Base-by-base conservation (phyloP, 2,888 invertebrate genomes). In the Agonopterix alstromeriana region DNA sequence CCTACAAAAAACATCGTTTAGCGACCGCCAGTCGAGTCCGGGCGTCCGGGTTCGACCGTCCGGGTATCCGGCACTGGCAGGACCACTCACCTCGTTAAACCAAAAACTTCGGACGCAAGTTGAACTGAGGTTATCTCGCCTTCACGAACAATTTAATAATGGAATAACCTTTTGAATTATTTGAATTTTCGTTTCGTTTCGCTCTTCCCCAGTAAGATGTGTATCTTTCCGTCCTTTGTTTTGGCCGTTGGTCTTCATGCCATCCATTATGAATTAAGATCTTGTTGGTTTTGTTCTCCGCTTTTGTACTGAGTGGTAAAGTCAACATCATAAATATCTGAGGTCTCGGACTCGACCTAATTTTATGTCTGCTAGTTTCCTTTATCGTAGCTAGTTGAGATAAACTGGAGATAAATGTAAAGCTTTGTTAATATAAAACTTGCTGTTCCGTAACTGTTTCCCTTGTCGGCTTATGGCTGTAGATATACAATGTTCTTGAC, bases 131-230 rank as follows among this genome's bases (percentile, higher is more conserved):
- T 49, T 52, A 52, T 52, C 52, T 42, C 43, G 49, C 47, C 43
- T 52, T 52, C 52, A 52, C 52, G 49, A 52, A 52, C 52, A 83
- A 84, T 84, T 84, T 82, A 83, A 83, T 84, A 82, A 84, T 77
- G 75, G 72, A 77, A 78, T 77, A 78, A 78, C 77, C 42, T 43
- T 17, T 12, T 48, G 44, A 48, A 40, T 44, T 48, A 48, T 48
- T 48, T 8, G 44, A 42, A 48, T 51, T 51, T 46, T 44, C 48
- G 35, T 51, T 51, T 43, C 51, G 47, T 47, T 45, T 48, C 49
- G 17, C 43, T 49, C 46, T 36, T 10, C 27, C 48, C 36, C 36
- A 27, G 10, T 11, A 14, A 43, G 46, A 48, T 48, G 36, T 14
- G 42, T 48, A 48, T 51, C 51, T 51, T 40, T 35, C 27, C 35